Conservation (phyloP, 2,888 invertebrate genomes). For the Melinopterus prodromus region DNA sequence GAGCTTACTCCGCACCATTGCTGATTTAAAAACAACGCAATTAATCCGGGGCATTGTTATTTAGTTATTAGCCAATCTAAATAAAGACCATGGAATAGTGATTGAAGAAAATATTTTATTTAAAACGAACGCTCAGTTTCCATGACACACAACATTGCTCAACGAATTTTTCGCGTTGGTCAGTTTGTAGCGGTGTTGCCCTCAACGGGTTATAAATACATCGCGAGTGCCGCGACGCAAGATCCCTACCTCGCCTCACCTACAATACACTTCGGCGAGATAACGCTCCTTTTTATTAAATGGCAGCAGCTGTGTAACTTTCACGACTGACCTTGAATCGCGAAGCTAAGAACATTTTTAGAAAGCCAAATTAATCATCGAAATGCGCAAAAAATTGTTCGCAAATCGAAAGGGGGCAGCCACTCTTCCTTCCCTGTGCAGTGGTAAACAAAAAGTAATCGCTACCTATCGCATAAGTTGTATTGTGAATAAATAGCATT, state of each 20-base stretch:
- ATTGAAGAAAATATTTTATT: constrained; percentile 12
- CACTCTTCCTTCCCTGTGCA: not conserved
- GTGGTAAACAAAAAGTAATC: not conserved
- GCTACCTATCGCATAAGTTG: not conserved
- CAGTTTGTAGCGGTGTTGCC: constrained; percentile 5
- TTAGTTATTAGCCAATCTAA: not conserved
- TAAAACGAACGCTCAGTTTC: not conserved
- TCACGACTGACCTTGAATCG: constrained; percentile 52
- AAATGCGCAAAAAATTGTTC: constrained; percentile 6
- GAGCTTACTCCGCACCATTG: constrained; percentile 23
- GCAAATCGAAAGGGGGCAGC: not conserved
- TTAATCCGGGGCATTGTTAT: constrained; percentile 18
- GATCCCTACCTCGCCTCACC: constrained; percentile 4
- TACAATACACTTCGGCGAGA: constrained; percentile 18
- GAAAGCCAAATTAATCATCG: constrained; percentile 42
- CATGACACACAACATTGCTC: not conserved
- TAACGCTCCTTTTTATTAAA: constrained; percentile 32
- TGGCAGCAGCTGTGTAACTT: constrained; percentile 44
- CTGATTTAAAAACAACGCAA: constrained; percentile 39
- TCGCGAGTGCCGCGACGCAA: not conserved
- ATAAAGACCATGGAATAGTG: not conserved
- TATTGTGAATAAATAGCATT: not conserved
- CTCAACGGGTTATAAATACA: constrained; percentile 17
- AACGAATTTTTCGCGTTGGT: not conserved
- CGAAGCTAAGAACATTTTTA: constrained; percentile 40